Base-by-base conservation (phyloP, 2,113 vertebrate genomes). In the Menura novaehollandiae region DNA sequence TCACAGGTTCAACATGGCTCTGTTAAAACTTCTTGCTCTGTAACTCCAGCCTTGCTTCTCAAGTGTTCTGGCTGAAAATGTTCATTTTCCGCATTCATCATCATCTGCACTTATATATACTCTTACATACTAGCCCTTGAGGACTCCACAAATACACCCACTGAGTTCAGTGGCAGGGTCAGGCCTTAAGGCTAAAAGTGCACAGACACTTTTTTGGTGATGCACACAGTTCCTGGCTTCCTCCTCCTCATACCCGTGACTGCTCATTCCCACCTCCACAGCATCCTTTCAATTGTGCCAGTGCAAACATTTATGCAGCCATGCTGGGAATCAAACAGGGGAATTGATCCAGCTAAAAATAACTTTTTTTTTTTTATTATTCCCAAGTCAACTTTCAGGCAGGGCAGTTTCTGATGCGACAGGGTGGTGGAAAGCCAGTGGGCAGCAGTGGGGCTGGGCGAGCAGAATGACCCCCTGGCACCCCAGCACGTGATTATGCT, bases 341-440 rank as follows among this genome's bases (percentile, higher is more conserved):
- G 4, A 90, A 97, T 46, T 62, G 88, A 96, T 93, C 59, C 41
- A 71, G 58, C 26, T 92, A 93, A 93, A 95, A 95, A 83, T 79
- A 95, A 44, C 19, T 55, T 53, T 59, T 23, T 52, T 62, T 32
- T 3, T 41, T 41, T 41, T 41, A 10, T 41, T 10, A 41, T 41
- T 41, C 39, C 20, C 56, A 88, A 58, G 79, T 69, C 63, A 66
- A 12, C 86, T 93, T 83, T 95, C 39, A 71, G 51, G 68, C 43
- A 77, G 17, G 84, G 23, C 7, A 33, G 39, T 18, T 89, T 47
- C 44, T 56, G 33, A 62, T 66, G 46, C 24, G 30, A 28, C 22
- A 89, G n/a, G 15, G 19, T 76, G 35, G 14, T 75, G 27, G 60
- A 88, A 87, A 75, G 16, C 30, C 55, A 56, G 32, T 35, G 35